phyloP scores from a whole-genome alignment of 2,888 invertebrate genomes.

The Nomada lathburiana region DNA sequence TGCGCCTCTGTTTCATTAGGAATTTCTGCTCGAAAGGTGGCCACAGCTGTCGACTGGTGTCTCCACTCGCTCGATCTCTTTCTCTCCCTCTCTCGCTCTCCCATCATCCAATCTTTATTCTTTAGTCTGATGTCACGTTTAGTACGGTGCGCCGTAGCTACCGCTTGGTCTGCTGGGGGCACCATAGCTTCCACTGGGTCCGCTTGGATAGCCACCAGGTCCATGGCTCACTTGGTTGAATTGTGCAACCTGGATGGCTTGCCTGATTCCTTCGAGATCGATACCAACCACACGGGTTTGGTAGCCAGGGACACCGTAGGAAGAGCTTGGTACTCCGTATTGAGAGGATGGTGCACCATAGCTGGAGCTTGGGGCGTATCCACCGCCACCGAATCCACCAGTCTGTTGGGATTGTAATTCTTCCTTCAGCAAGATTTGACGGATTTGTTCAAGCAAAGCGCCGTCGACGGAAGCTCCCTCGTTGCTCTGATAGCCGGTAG shows the following conservation, averaged over 20 bases:
- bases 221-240: slow-evolving; percentile 89
- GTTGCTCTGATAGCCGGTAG: slow-evolving; percentile 91
- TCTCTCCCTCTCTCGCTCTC: slow-evolving; percentile 49
- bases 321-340: slow-evolving; percentile 87
- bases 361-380: slow-evolving; percentile 80
- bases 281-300: slow-evolving; percentile 91
- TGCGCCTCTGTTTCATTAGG: slow-evolving; percentile 8
- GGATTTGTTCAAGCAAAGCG: slow-evolving; percentile 92
- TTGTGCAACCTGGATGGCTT: slow-evolving; percentile 95
- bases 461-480: slow-evolving; percentile 94
- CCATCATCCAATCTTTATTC: slow-evolving; percentile 48
- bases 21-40: slow-evolving; percentile 61
- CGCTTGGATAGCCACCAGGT: slow-evolving; percentile 83
- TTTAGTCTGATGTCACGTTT: slow-evolving; percentile 68
- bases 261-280: slow-evolving; percentile 93
- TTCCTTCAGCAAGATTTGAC: slow-evolving; percentile 93
- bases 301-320: slow-evolving; percentile 88
- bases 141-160: slow-evolving; percentile 90
- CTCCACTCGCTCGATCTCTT: slow-evolving; percentile 46
- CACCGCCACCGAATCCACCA: slow-evolving; percentile 85
- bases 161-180: slow-evolving; percentile 86
- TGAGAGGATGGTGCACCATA: slow-evolving; percentile 85
- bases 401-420: slow-evolving; percentile 88
- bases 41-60: slow-evolving; percentile 62
- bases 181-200: slow-evolving; percentile 84